Evolutionary conservation across 2,113 vertebrate species (phyloP).

Genomic region (Pampusana beccarii): DNA sequence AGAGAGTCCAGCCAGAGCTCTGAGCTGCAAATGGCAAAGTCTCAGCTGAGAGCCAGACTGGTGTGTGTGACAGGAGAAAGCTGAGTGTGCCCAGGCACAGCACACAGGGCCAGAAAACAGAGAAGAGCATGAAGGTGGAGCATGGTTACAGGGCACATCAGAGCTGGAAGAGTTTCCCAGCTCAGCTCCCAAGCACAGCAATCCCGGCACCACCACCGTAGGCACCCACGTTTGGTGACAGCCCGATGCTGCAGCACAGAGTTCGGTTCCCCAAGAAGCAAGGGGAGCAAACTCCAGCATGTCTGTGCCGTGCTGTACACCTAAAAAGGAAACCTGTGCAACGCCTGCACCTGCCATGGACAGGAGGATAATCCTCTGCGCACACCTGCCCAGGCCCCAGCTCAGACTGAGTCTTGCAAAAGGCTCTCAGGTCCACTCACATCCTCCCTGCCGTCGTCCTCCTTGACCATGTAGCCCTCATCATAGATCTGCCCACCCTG

Average conservation of each 20-base stretch:
- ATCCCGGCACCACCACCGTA: background rate
- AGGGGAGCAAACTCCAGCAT: background rate
- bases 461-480: slow-evolving; percentile 91
- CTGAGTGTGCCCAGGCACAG: background rate
- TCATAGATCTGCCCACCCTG: slow-evolving; percentile 97
- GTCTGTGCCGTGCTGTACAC: background rate
- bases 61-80: background rate
- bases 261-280: background rate
- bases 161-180: background rate
- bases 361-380: background rate
- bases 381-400: background rate
- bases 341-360: accelerated
- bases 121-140: background rate
- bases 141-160: background rate
- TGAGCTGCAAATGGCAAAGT: background rate
- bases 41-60: background rate
- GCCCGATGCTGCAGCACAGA: background rate
- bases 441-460: slow-evolving; percentile 86
- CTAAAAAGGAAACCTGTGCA: background rate
- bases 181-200: background rate
- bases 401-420: background rate
- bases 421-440: slow-evolving; percentile 72
- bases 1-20: background rate
- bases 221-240: background rate
- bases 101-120: background rate